Conservation (phyloP, 37 sponge, comb jelly and placozoan species). For the Hexactinellida sp. region DNA sequence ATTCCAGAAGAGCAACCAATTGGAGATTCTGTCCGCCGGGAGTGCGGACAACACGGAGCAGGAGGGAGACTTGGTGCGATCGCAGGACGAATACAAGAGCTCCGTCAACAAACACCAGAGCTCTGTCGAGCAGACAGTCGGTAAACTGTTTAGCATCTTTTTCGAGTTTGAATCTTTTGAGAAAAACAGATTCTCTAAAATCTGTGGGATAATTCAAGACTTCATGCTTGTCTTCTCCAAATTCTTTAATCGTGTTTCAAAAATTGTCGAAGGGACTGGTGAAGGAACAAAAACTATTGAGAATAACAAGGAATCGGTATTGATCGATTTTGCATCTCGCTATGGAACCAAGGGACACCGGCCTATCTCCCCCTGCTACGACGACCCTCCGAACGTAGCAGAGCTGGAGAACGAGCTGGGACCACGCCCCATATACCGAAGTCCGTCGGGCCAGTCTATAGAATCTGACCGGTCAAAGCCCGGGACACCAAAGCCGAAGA, state of each 20-base stretch:
- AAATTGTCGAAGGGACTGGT: neutral
- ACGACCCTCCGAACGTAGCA: neutral
- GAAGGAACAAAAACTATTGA: neutral
- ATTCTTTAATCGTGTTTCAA: neutral
- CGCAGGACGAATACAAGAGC: neutral
- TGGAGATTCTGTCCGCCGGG: neutral
- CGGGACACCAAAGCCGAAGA: neutral
- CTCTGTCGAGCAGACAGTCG: neutral
- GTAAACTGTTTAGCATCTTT: constrained; percentile 8
- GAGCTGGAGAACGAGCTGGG: neutral
- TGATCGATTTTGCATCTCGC: neutral
- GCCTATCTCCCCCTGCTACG: neutral
- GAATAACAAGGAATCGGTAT: neutral
- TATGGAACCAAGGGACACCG: neutral
- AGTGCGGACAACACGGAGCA: neutral
- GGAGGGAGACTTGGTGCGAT: neutral
- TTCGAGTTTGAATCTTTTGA: constrained; percentile 1
- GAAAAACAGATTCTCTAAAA: neutral
- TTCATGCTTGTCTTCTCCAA: neutral
- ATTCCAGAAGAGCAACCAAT: neutral
- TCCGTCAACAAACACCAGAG: neutral
- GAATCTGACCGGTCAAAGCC: neutral
- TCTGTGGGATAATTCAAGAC: neutral
- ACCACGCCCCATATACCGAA: neutral
- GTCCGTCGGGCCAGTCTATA: neutral